These are phyloP conservation scores for Goniozus legneri DNA, from an alignment of 1,140 invertebrate species.

Conservation along the genomic window DNA sequence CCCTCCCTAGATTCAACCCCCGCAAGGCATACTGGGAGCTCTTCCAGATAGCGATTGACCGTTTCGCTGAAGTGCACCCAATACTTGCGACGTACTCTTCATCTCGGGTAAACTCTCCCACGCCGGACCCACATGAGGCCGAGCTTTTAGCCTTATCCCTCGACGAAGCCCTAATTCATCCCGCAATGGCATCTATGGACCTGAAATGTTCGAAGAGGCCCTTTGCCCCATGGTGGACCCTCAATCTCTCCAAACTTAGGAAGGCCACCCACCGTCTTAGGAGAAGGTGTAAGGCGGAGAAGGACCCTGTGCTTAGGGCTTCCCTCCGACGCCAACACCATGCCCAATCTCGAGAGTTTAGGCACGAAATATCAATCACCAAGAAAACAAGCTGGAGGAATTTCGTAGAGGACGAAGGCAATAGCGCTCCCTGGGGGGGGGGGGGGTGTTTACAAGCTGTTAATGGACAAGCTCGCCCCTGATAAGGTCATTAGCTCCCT, in stretches of 20 bases:
- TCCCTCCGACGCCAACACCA: not conserved
- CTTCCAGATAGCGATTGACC: conserved; percentile 1
- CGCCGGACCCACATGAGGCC: not conserved
- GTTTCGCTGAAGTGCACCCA: no score
- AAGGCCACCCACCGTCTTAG: not conserved
- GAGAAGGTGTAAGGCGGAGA: not conserved
- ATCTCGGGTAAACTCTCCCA: no score
- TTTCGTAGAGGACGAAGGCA: conserved; percentile 17
- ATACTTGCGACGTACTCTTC: no score
- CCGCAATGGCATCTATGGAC: not conserved
- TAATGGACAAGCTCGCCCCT: not conserved
- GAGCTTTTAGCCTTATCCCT: not conserved
- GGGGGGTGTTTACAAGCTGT: conserved; percentile 12
- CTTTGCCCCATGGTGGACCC: conserved; percentile 19
- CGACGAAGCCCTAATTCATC: not conserved
- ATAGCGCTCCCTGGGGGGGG: conserved; percentile 16
- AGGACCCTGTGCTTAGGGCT: conserved; percentile 1
- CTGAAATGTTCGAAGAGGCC: not conserved
- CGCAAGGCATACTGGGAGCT: conserved; percentile 18
- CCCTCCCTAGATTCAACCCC: no score
- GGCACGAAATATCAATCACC: no score
- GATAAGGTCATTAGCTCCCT: not conserved
- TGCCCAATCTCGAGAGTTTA: no score
- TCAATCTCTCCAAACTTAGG: conserved; percentile 2
- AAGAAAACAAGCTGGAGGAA: conserved; percentile 11